Evolutionary conservation across 2,888 invertebrate species (phyloP).

Genomic region (Habrosyne pyritoides): DNA sequence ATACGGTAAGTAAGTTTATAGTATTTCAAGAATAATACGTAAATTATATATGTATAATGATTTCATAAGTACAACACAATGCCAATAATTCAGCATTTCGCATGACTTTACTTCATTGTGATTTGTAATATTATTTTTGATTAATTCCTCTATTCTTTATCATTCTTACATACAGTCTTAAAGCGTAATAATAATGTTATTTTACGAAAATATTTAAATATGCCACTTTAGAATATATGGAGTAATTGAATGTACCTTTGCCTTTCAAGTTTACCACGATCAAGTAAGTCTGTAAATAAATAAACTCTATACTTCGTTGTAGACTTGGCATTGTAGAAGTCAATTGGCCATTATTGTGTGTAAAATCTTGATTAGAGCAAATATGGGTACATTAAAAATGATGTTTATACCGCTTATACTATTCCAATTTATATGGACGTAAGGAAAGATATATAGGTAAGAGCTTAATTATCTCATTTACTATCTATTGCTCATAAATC

Average conservation of each 20-base stretch:
- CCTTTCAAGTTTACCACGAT: too few relatives aligned
- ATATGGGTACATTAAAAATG: neutral
- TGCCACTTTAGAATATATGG: too few relatives aligned
- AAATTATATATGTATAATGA: neutral
- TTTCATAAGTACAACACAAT: neutral
- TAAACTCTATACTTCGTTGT: neutral
- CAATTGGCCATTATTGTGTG: neutral
- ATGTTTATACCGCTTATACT: neutral
- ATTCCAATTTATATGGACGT: neutral
- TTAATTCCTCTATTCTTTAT: too few relatives aligned
- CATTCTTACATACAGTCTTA: too few relatives aligned
- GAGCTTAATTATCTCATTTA: neutral
- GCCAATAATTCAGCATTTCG: constrained; percentile 2
- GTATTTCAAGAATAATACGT: constrained; percentile 2
- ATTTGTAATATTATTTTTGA: too few relatives aligned
- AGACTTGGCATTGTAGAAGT: constrained; percentile 3
- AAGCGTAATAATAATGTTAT: too few relatives aligned
- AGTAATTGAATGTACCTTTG: too few relatives aligned
- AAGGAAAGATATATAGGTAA: neutral
- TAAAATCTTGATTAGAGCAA: neutral
- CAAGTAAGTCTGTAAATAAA: neutral
- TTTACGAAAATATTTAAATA: too few relatives aligned
- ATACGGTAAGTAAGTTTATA: too few relatives aligned
- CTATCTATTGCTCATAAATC: constrained; percentile 62
- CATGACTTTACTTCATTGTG: too few relatives aligned